Conservation (phyloP, 1,140 invertebrate species). For the Ceratosolen fusciceps region DNA sequence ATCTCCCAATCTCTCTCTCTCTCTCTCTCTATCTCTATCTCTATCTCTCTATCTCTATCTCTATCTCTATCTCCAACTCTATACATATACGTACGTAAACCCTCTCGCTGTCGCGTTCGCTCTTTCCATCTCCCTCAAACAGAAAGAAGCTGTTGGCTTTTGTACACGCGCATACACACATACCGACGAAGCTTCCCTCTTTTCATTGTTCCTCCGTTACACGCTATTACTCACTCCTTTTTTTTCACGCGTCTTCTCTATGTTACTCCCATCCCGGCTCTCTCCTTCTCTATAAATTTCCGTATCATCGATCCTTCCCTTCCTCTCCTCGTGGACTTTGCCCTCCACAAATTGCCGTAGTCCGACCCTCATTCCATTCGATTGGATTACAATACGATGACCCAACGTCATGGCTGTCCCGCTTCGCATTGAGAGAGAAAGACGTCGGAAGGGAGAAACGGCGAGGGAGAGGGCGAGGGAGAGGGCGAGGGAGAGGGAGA, state of each 20-base stretch:
- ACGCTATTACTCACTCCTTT: constrained; percentile 1
- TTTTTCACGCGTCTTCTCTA: background rate
- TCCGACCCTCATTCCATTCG: constrained; percentile 50
- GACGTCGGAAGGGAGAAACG: too few relatives aligned
- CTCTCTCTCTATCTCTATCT: background rate
- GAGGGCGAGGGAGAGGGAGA: background rate
- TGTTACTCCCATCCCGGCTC: background rate
- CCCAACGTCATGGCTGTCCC: constrained; percentile 16
- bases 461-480: background rate
- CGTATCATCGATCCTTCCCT: constrained; percentile 1
- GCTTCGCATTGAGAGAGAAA: background rate
- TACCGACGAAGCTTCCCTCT: background rate
- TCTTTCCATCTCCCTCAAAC: background rate
- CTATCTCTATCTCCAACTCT: background rate
- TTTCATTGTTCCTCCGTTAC: background rate
- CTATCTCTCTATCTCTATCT: background rate
- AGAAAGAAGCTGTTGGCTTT: background rate
- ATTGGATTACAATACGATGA: constrained; percentile 53
- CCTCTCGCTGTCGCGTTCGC: background rate
- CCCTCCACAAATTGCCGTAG: background rate
- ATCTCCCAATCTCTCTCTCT: background rate
- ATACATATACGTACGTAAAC: too few relatives aligned
- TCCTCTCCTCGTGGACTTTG: background rate
- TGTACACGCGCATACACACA: background rate
- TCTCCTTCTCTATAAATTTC: background rate